A percentile compares a stretch with the other conserved stretches of the same genome.
Conservation (phyloP, 2,113 vertebrate genomes). For the Trematomus loennbergii region DNA sequence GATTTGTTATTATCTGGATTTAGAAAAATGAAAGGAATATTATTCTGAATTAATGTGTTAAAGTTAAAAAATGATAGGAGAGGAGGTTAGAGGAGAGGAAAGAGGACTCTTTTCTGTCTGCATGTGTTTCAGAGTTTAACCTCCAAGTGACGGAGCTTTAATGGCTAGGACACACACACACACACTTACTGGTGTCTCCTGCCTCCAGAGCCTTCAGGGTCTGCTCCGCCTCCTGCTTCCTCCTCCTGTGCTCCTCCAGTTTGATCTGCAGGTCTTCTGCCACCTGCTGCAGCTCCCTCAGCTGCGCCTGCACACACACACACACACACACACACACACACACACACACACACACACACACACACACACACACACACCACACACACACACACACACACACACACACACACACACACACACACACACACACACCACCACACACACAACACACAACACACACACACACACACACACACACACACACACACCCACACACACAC, state of each 20-base stretch:
- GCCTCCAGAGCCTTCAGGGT: conserved; percentile 54
- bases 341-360: background rate
- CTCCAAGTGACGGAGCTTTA: too few species aligned
- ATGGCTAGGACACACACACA: background rate
- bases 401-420: background rate
- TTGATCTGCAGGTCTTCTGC: conserved; percentile 77
- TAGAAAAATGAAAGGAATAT: too few species aligned
- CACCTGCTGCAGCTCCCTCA: conserved; percentile 76
- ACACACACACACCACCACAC: too few species aligned
- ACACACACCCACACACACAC: background rate
- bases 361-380: background rate
- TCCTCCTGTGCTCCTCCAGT: conserved; percentile 74
- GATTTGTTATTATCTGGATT: too few species aligned
- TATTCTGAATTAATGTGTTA: too few species aligned
- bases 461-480: background rate
- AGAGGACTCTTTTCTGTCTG: too few species aligned
- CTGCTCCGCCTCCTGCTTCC: conserved; percentile 70
- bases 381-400: background rate
- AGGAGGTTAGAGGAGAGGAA: too few species aligned
- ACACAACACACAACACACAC: too few species aligned
- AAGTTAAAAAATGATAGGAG: too few species aligned
- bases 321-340: too few species aligned
- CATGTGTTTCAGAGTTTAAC: too few species aligned
- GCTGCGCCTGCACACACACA: conserved; percentile 68
- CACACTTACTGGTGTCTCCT: conserved; percentile 48